A percentile compares a stretch with the other conserved stretches of the same genome.
Conservation (phyloP, 2,888 invertebrate genomes). For the Tolmerus cingulatus region DNA sequence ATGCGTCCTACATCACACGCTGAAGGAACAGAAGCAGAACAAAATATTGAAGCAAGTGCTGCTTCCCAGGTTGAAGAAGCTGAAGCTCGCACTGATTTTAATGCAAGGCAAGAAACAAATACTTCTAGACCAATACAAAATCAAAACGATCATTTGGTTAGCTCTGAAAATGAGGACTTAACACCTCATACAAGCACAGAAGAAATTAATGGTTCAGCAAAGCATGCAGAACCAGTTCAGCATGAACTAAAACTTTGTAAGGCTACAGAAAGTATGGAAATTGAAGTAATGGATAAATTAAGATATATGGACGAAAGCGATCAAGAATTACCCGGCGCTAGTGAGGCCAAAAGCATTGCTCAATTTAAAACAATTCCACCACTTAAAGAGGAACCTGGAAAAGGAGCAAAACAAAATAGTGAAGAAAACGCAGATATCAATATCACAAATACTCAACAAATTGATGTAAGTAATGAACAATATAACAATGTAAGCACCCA, state of each 20-base stretch:
- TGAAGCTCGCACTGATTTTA: too few relatives aligned
- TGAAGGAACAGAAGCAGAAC: neutral
- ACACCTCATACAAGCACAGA: neutral
- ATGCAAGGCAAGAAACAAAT: neutral
- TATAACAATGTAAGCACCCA: neutral
- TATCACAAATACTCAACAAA: neutral
- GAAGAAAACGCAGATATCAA: neutral
- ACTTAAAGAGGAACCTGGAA: neutral
- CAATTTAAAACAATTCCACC: neutral
- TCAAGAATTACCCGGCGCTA: neutral
- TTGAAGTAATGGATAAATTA: neutral
- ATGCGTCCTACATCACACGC: neutral
- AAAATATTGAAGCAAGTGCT: neutral
- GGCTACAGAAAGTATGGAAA: neutral
- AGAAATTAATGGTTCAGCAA: neutral
- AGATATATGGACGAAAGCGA: conserved; percentile 8
- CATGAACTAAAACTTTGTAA: neutral
- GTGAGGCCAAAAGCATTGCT: neutral
- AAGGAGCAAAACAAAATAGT: neutral
- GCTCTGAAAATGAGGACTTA: neutral
- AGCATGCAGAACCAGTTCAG: neutral
- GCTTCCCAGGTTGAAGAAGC: neutral
- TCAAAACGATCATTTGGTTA: neutral
- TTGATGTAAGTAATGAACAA: neutral
- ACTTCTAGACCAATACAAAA: neutral